These are phyloP conservation scores for Lanius collurio DNA, from an alignment of 2,113 vertebrate genomes.

Conservation along the genomic window DNA sequence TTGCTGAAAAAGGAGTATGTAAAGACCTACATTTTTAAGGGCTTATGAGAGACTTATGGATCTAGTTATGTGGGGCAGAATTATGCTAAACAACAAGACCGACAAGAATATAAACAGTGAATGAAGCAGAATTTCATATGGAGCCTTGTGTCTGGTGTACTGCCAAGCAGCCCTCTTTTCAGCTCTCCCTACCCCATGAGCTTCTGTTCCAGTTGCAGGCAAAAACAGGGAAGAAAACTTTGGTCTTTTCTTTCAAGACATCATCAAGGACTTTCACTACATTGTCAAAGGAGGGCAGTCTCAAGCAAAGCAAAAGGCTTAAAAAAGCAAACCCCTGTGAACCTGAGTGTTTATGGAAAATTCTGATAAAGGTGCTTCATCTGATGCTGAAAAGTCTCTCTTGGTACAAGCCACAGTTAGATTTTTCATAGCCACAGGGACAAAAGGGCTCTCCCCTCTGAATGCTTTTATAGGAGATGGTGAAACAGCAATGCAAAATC, in stretches of 20 bases:
- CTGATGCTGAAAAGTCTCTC: background rate
- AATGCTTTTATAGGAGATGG: background rate
- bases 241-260: background rate
- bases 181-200: background rate
- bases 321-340: background rate
- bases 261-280: background rate
- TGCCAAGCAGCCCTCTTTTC: background rate
- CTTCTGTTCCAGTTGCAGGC: background rate
- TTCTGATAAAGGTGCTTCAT: background rate
- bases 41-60: background rate
- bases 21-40: background rate
- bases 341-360: background rate
- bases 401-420: background rate
- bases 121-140: background rate
- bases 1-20: background rate
- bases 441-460: background rate
- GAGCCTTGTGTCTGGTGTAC: background rate
- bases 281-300: slow-evolving; percentile 23
- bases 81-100: background rate
- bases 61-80: background rate
- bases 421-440: background rate
- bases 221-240: background rate
- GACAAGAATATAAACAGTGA: background rate
- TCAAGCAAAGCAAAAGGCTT: slow-evolving; percentile 5
- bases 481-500: background rate